phyloP scores from a whole-genome alignment of 1,140 invertebrate species.

The Aphaenogaster ashmeadi region DNA sequence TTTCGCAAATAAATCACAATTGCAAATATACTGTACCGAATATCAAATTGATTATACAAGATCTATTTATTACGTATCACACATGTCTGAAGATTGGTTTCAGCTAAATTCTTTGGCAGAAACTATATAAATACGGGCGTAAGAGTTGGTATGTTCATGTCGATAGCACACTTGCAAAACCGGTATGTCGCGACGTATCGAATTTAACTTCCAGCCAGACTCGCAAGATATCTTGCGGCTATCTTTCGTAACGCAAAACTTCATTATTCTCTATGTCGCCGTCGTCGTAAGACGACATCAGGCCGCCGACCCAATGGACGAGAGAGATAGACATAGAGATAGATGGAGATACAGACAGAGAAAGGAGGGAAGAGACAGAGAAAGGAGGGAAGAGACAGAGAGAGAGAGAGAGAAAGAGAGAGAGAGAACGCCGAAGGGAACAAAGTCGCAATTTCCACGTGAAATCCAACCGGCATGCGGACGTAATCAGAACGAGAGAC shows the following conservation, averaged over 20 bases:
- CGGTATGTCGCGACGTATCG: constrained; percentile 27
- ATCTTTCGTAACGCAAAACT: constrained; percentile 45
- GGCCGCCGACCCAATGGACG: neutral
- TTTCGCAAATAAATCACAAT: neutral
- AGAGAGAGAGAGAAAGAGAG: neutral
- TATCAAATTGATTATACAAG: neutral
- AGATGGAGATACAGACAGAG: neutral
- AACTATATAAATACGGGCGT: neutral
- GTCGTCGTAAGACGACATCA: constrained; percentile 62
- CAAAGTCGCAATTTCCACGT: constrained; percentile 74
- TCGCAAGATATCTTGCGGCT: constrained; percentile 33
- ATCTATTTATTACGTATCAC: neutral
- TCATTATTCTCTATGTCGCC: constrained; percentile 65
- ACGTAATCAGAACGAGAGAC: constrained; percentile 75
- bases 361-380: neutral
- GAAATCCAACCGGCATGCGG: constrained; percentile 71
- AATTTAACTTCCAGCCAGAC: constrained; percentile 45
- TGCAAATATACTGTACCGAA: neutral
- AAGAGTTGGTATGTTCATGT: constrained; percentile 21
- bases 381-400: constrained; percentile 6
- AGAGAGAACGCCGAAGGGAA: constrained; percentile 67
- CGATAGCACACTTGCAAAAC: constrained; percentile 24
- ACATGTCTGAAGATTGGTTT: neutral
- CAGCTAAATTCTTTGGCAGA: neutral
- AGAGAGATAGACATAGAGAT: neutral